phyloP scores from a whole-genome alignment of 2,888 invertebrate genomes.

The Zygaena filipendulae region DNA sequence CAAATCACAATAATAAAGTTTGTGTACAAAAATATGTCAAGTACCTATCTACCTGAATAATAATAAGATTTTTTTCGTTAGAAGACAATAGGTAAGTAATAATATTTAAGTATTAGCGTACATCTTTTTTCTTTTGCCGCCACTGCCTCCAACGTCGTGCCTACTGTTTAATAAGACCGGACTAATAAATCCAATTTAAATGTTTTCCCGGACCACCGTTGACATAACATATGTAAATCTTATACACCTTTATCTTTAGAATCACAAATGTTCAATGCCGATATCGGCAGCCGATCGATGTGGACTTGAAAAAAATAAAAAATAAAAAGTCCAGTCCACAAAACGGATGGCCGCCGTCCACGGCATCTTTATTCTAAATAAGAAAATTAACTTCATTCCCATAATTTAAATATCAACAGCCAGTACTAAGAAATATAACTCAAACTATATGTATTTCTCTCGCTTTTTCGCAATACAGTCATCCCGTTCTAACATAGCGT shows the following conservation, averaged over 20 bases:
- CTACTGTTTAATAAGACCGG: constrained; percentile 42
- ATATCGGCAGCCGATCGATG: constrained; percentile 27
- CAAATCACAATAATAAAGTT: too few species aligned
- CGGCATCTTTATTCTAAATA: constrained; percentile 59
- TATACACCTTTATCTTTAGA: constrained; percentile 64
- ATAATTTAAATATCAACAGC: constrained; percentile 59
- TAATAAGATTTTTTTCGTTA: too few species aligned
- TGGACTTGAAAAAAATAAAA: constrained; percentile 40
- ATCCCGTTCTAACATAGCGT: constrained; percentile 34
- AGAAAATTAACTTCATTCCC: constrained; percentile 65
- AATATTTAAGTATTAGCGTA: too few species aligned
- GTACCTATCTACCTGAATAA: too few species aligned
- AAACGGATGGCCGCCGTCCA: constrained; percentile 60
- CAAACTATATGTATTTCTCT: constrained; percentile 16
- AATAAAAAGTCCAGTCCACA: constrained; percentile 45
- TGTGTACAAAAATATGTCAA: too few species aligned
- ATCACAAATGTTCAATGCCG: constrained; percentile 56
- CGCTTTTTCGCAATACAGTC: constrained; percentile 8
- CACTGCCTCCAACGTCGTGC: too few species aligned
- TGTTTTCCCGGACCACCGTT: constrained; percentile 52
- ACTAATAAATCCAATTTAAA: constrained; percentile 68
- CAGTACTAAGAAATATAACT: constrained; percentile 24
- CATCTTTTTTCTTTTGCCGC: too few species aligned
- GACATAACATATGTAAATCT: constrained; percentile 67
- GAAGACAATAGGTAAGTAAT: too few species aligned